phyloP scores from a whole-genome alignment of 2,113 vertebrate genomes.

The Zingel zingel region DNA sequence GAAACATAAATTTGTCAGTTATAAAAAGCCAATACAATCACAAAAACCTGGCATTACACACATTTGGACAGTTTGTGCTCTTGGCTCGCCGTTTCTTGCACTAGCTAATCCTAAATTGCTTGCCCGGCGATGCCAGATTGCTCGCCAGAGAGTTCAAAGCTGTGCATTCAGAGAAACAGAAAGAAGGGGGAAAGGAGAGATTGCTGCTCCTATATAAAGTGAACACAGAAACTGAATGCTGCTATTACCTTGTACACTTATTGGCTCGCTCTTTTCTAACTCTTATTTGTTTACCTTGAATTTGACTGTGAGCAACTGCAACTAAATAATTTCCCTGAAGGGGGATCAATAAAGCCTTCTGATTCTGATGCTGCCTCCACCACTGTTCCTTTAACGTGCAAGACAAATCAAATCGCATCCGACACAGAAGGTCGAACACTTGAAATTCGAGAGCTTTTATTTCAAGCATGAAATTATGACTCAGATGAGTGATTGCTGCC shows the following conservation, averaged over 20 bases:
- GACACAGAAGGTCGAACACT: slow-evolving; percentile 12
- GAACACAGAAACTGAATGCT: neutral
- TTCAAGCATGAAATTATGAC: slow-evolving; percentile 19
- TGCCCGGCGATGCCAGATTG: slow-evolving; percentile 39
- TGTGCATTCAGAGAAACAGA: neutral
- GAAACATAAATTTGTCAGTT: slow-evolving; percentile 27
- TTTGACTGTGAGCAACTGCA: too few species aligned
- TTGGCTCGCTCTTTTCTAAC: too few species aligned
- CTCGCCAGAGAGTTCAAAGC: slow-evolving; percentile 37
- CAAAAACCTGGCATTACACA: slow-evolving; percentile 30
- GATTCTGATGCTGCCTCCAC: neutral
- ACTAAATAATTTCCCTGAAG: too few species aligned
- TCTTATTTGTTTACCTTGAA: too few species aligned
- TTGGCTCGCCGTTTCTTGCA: slow-evolving; percentile 18
- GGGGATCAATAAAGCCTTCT: too few species aligned
- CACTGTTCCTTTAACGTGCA: slow-evolving; percentile 6
- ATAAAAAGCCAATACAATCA: slow-evolving; percentile 52
- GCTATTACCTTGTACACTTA: too few species aligned
- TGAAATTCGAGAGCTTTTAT: slow-evolving; percentile 13
- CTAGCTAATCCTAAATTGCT: slow-evolving; percentile 61
- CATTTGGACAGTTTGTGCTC: slow-evolving; percentile 29
- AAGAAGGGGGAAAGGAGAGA: neutral
- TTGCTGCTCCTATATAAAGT: neutral
- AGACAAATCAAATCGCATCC: slow-evolving; percentile 8
- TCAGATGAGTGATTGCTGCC: neutral